Evolutionary conservation across 2,888 invertebrate genomes (phyloP).

Genomic region (Marasmarcha lunaedactyla): DNA sequence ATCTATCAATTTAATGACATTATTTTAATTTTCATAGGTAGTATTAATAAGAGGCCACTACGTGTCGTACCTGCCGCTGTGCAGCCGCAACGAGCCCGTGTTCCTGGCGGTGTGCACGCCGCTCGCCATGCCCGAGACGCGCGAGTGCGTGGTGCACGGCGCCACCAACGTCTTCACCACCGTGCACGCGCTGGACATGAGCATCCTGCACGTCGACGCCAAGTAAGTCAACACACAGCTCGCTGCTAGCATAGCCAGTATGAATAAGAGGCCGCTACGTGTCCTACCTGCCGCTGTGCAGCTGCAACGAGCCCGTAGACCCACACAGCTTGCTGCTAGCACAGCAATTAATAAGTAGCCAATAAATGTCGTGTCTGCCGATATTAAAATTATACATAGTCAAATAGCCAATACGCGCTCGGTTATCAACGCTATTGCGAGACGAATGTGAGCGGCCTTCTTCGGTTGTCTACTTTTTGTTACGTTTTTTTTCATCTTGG

Average conservation of each 20-base stretch:
- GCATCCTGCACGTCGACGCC: conserved; percentile 93
- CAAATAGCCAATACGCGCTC: no score
- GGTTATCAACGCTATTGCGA: no score
- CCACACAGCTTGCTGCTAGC: no score
- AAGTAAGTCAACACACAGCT: conserved; percentile 77
- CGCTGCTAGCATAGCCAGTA: conserved; percentile 1
- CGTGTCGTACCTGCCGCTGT: conserved; percentile 91
- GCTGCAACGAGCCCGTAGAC: conserved; percentile 96
- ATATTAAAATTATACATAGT: no score
- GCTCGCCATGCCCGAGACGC: conserved; percentile 96
- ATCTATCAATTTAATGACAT: no score
- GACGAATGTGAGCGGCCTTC: no score
- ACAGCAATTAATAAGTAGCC: no score
- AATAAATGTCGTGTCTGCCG: conserved; percentile 29
- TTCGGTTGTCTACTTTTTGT: no score
- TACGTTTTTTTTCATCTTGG: no score
- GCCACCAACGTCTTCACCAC: conserved; percentile 98
- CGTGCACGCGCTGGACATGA: conserved; percentile 98
- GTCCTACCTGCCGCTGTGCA: conserved; percentile 91
- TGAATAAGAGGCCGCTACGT: no score
- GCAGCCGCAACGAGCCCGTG: conserved; percentile 95
- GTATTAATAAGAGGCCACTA: conserved; percentile 96
- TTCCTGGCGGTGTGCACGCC: conserved; percentile 97
- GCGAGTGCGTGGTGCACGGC: conserved; percentile 95
- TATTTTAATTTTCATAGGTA: conserved; percentile 67